Base-by-base conservation (phyloP, 2,888 invertebrate genomes). In the Dynastes hyllus region DNA sequence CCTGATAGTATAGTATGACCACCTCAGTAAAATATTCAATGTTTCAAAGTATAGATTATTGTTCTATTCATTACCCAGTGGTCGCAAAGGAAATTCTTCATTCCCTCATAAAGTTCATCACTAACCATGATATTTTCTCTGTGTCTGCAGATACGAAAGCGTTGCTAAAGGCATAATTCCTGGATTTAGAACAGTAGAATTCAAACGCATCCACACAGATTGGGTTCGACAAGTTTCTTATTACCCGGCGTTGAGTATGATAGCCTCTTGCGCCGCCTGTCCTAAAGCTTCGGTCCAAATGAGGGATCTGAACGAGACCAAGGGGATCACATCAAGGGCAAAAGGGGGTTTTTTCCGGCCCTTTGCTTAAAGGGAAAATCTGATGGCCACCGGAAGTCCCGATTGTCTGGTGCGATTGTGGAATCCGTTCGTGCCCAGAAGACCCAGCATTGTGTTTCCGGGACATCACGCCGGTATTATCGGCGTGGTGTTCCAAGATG, bases 391-490 rank as follows among this genome's bases (percentile, higher is more conserved):
- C 1, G 96, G 96, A 1, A 94, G 96, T 3, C 93, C 94, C 6
- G 96, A 96, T 88, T 93, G 94, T 83, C 86, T 91, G 32, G 83
- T 85, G 37, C 92, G 95, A 53, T 90, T 95, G 75, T 97, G 96
- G 96, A 95, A 95, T 88, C 93, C 95, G 0, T 95, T 95, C 86
- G 92, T 95, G n/a, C 92, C 94, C 1, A 89, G 90, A 71, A 93
- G 93, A 84, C 92, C 95, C 0, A 92, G 90, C 63, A 91, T 91
- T 9, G 88, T 92, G 13, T 90, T 96, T 51, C 89, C 90, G 61
- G 95, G 95, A 0, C 96, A 96, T 87, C 93, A 92, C 84, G 91
- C 93, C 1, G 92, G 93, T 11, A 91, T 96, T 82, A 91, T 91
- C 22, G 91, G 92, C 76, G 88, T 96, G 61, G 90, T 94, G 80